A percentile compares a stretch with the other conserved stretches of the same genome.
Evolutionary conservation across 2,797 vertebrate genomes (phyloP).

Genomic region (Agapornis canus): DNA sequence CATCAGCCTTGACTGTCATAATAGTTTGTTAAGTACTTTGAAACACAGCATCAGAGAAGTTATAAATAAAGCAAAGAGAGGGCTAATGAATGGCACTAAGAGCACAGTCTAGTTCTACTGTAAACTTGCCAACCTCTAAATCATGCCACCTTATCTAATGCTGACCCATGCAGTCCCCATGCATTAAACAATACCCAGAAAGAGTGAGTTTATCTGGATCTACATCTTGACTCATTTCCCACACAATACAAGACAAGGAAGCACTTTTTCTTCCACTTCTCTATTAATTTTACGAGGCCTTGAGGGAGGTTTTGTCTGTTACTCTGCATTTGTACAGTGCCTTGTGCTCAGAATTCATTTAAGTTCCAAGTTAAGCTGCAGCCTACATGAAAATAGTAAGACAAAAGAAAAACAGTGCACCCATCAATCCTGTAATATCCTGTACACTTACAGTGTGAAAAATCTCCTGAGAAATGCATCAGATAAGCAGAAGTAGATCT

Average conservation of each 20-base stretch:
- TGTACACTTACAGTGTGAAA: background rate
- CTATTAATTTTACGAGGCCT: background rate
- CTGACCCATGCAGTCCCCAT: background rate
- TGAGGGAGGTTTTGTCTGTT: background rate
- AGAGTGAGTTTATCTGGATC: background rate
- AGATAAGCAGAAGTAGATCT: background rate
- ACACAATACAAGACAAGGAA: background rate
- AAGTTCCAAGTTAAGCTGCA: background rate
- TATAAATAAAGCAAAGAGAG: background rate
- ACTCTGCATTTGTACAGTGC: background rate
- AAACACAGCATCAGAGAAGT: background rate
- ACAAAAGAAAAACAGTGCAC: background rate
- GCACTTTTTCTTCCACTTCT: background rate
- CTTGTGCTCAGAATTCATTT: background rate
- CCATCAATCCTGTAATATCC: background rate
- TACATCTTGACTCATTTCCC: background rate
- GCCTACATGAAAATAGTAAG: background rate
- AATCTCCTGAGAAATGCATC: background rate
- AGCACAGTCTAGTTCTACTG: background rate
- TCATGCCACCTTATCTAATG: background rate
- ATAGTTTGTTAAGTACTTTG: background rate
- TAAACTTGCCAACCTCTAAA: background rate
- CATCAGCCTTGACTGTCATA: background rate
- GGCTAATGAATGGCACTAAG: background rate
- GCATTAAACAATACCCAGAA: background rate